A percentile compares a stretch with the other conserved stretches of the same genome.
Evolutionary conservation across 2,888 invertebrate genomes (phyloP).

Genomic region (Lepidochrysops patricia): DNA sequence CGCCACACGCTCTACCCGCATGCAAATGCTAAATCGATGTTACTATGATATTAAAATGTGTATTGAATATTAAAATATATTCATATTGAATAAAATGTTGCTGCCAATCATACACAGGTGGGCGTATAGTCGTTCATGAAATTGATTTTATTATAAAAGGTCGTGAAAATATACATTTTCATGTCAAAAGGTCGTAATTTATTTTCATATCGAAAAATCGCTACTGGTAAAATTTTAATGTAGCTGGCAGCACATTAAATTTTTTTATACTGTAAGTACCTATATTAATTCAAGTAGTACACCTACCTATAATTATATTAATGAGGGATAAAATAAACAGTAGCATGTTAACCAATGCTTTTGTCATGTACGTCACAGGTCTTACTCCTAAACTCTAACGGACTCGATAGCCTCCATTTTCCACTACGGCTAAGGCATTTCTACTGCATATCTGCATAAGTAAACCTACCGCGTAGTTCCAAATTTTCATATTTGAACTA

Average conservation of each 20-base stretch:
- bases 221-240: not conserved
- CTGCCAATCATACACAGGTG: not conserved
- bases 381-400: too few species aligned
- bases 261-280: too few species aligned
- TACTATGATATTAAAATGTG: not conserved
- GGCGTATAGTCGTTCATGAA: not conserved
- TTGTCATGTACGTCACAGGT: too few species aligned
- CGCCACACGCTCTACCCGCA: conserved; percentile 6
- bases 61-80: not conserved
- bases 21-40: conserved; percentile 4
- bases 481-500: not conserved
- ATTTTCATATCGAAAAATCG: not conserved
- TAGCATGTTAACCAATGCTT: too few species aligned
- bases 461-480: too few species aligned
- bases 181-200: not conserved
- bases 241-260: not conserved
- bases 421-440: too few species aligned
- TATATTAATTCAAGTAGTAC: too few species aligned
- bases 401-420: too few species aligned
- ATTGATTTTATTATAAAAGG: not conserved
- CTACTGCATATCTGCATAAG: too few species aligned
- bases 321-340: too few species aligned
- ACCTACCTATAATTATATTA: too few species aligned
- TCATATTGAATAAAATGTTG: not conserved
- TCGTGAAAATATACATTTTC: not conserved